Evolutionary conservation across 2,888 invertebrate species (phyloP), one percentile per base, ranked within the genome.

Genomic region (Acronicta alni): DNA sequence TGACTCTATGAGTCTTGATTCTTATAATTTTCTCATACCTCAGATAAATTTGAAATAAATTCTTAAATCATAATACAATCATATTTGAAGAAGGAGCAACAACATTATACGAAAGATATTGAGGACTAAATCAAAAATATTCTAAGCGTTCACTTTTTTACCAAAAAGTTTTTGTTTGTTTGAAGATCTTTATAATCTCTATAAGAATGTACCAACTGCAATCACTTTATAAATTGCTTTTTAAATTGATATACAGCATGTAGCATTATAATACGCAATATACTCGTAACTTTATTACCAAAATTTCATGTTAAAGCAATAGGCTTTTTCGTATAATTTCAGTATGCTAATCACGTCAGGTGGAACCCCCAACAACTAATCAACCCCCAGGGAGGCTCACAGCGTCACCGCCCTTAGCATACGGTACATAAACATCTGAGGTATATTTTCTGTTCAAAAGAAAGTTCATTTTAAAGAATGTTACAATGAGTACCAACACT

Each of bases 301-400:
- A 68, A 69, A 74, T 77, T 70, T 70, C 58, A 70, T 69, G 67
- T 74, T 70, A 75, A 79, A 68, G 77, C 72, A 72, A 68, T 72
- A 68, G 73, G 68, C 68, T 67, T 80, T 77, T 81, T 78, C 66
- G 79, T 81, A 81, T 82, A 86, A 88, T 87, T 88, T 88, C 83
- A 85, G 84, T 88, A 88, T 86, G 84, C 83, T 84, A 88, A 88
- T 88, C 82, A 81, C 73, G 78, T 79, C 80, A 84, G 79, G 82
- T 83, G 83, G 80, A 77, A 77, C 77, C 61, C 75, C 70, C 69
- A 77, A 67, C 66, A 74, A 74, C 66, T 72, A 73, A 70, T 72
- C 71, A 80, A 64, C 67, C 69, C 69, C 61, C 30, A 51, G 72
- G 73, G 71, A 67, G 75, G 57, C 42, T 41, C 44, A 57, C 59